Percentiles rank a stretch among this genome's conserved stretches.
Conservation (phyloP, 2,888 invertebrate species). For the Morinoia aosen region DNA sequence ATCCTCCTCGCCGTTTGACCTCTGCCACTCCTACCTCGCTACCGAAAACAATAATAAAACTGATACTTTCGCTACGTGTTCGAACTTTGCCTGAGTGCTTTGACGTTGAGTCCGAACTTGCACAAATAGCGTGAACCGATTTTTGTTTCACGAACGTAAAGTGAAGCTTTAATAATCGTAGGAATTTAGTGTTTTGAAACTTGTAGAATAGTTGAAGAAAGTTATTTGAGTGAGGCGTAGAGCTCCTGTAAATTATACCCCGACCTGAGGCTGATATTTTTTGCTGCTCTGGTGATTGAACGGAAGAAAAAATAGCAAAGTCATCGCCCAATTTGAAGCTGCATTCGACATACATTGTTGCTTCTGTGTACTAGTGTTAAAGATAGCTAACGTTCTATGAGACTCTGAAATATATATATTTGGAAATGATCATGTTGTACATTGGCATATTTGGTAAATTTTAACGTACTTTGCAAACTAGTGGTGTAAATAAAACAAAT, state of each 20-base stretch:
- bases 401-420: not conserved
- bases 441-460: not conserved
- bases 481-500: not conserved
- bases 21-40: slow-evolving; percentile 20
- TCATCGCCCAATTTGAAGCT: not conserved
- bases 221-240: not conserved
- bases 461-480: not conserved
- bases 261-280: not conserved
- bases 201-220: not conserved
- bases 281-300: not conserved
- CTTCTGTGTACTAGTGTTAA: not conserved
- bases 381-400: not conserved
- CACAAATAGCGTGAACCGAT: not conserved
- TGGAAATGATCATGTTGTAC: not conserved
- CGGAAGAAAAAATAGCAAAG: no score
- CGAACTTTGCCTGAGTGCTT: not conserved
- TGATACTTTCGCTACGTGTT: not conserved
- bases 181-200: not conserved
- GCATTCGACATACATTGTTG: not conserved
- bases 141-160: not conserved
- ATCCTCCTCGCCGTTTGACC: not conserved
- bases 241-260: not conserved
- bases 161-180: not conserved
- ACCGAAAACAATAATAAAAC: not conserved
- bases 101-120: not conserved